Percentiles rank a stretch among this genome's conserved stretches.
These are phyloP conservation scores for Triplophysa tibetana DNA, from an alignment of 2,113 vertebrate genomes.

Conservation along the genomic window DNA sequence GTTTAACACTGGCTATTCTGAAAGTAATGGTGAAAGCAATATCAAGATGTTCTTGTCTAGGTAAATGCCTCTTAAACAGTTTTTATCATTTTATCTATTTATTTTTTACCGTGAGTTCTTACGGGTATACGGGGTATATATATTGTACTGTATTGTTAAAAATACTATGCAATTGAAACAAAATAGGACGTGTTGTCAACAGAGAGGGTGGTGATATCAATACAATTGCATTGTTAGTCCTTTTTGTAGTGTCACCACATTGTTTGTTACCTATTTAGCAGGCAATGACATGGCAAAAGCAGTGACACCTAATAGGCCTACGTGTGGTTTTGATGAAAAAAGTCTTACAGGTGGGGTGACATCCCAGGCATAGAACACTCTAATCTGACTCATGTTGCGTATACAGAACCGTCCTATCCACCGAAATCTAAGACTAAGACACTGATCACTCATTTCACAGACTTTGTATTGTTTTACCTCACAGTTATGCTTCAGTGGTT, in stretches of 20 bases:
- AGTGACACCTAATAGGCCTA: conserved; percentile 46
- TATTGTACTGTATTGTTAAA: too few relatives aligned
- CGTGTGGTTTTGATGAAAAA: conserved; percentile 28
- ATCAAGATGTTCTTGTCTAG: neutral
- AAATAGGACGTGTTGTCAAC: too few relatives aligned
- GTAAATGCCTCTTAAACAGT: too few relatives aligned
- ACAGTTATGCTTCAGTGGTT: conserved; percentile 31
- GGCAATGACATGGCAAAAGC: conserved; percentile 51
- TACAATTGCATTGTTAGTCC: conserved; percentile 4
- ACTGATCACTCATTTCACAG: conserved; percentile 64
- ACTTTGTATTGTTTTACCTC: conserved; percentile 65
- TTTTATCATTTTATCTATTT: neutral
- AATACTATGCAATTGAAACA: too few relatives aligned
- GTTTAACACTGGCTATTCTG: neutral
- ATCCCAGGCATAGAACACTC: conserved; percentile 57
- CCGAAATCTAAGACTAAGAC: conserved; percentile 62
- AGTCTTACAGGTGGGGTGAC: neutral
- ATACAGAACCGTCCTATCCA: neutral
- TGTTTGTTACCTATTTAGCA: conserved; percentile 50
- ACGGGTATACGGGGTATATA: too few relatives aligned
- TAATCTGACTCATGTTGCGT: conserved; percentile 36
- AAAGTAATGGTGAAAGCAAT: neutral
- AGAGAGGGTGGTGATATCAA: conserved; percentile 24
- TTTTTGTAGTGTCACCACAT: conserved; percentile 27
- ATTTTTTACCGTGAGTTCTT: neutral